phyloP scores from a whole-genome alignment of 2,113 vertebrate species.

The Regulus satrapa region DNA sequence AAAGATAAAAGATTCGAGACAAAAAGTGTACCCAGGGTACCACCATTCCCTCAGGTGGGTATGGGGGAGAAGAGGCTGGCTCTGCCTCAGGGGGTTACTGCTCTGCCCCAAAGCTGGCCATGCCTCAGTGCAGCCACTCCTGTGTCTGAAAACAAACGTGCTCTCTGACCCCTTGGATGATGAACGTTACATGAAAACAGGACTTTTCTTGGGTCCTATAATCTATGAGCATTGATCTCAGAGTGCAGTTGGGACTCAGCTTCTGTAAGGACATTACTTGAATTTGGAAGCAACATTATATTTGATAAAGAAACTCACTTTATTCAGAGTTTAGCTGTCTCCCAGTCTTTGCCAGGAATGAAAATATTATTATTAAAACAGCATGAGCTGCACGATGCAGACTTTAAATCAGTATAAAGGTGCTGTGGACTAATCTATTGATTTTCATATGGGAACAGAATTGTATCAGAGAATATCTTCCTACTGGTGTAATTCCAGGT shows the following conservation, averaged over 20 bases:
- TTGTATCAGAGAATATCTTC: not conserved
- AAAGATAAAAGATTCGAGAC: not conserved
- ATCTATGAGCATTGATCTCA: not conserved
- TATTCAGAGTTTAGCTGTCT: not conserved
- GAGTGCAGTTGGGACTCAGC: not conserved
- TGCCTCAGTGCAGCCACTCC: not conserved
- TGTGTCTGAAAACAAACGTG: not conserved
- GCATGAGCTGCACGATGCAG: rapidly evolving
- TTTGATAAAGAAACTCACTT: not conserved
- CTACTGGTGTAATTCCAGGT: not conserved
- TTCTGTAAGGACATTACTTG: not conserved
- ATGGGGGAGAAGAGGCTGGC: not conserved
- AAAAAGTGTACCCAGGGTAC: not conserved
- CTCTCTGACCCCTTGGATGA: not conserved
- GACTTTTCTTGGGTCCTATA: rapidly evolving
- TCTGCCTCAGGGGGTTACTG: not conserved
- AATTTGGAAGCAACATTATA: not conserved
- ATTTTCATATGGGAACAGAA: not conserved
- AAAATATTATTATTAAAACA: not conserved
- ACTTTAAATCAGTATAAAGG: not conserved
- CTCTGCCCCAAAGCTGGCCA: rapidly evolving
- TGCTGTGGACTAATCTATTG: not conserved
- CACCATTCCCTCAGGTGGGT: not conserved
- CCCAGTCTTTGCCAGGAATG: not conserved
- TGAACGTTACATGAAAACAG: rapidly evolving